Percentiles rank a stretch among this genome's conserved stretches.
Conservation (phyloP, 2,797 vertebrate species). For the Setipinna tenuifilis region DNA sequence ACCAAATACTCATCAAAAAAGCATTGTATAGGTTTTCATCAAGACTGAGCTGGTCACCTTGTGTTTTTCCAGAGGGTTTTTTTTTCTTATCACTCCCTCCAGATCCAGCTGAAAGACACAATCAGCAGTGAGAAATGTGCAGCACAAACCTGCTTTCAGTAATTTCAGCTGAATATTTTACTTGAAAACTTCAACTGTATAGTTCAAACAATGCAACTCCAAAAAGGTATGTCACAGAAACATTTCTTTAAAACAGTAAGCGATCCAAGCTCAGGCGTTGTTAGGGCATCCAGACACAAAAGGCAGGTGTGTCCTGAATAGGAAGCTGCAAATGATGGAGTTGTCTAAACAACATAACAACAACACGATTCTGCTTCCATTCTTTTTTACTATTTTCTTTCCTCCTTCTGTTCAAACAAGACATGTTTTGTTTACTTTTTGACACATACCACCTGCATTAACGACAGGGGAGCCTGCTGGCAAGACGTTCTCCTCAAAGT, state of each 20-base stretch:
- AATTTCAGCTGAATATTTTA: background rate
- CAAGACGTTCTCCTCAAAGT: conserved; percentile 58
- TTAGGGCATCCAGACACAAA: too few species aligned
- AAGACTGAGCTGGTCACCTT: background rate
- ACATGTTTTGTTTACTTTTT: background rate
- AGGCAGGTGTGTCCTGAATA: too few species aligned
- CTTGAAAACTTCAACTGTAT: background rate
- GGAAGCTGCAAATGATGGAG: too few species aligned
- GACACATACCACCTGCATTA: background rate
- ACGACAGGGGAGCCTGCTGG: conserved; percentile 28
- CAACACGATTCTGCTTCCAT: too few species aligned
- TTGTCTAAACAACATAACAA: too few species aligned
- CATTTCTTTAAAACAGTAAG: background rate
- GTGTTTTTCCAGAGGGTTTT: background rate
- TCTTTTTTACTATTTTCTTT: too few species aligned
- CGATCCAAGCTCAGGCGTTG: too few species aligned
- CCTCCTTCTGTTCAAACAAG: background rate
- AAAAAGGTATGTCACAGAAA: background rate
- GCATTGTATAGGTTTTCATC: too few species aligned
- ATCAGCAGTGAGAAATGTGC: background rate
- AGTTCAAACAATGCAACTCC: background rate
- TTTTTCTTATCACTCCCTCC: background rate
- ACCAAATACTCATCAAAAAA: too few species aligned
- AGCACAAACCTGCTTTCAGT: background rate
- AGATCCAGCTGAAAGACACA: background rate